Percentiles rank a stretch among this genome's conserved stretches.
Conservation (phyloP, 1,140 invertebrate genomes). For the Neodiprion pinetum region DNA sequence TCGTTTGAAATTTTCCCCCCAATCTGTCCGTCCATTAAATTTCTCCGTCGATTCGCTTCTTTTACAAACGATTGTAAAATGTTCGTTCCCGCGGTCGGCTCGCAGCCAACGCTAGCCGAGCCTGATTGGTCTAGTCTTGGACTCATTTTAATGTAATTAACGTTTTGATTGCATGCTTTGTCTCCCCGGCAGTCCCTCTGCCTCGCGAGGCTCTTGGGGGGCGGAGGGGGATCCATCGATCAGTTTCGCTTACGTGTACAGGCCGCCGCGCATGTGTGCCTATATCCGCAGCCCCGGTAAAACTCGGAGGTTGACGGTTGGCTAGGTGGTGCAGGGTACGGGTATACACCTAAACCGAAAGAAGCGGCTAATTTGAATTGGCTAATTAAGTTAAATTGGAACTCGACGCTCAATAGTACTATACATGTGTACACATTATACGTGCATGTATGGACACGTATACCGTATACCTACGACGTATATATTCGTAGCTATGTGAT, state of each 20-base stretch:
- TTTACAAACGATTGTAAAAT: background rate
- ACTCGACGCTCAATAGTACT: background rate
- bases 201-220: constrained; percentile 19
- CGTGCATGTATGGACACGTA: too few species aligned
- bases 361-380: constrained; percentile 46
- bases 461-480: background rate
- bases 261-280: background rate
- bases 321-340: background rate
- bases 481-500: background rate
- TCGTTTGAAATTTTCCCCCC: too few species aligned
- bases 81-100: constrained; percentile 15
- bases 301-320: background rate
- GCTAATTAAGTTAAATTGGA: constrained; percentile 47
- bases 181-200: constrained; percentile 49
- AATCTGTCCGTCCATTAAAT: too few species aligned
- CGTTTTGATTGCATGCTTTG: constrained; percentile 63
- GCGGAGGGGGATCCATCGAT: constrained; percentile 45
- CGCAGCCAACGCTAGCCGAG: constrained; percentile 40
- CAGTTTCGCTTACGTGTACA: constrained; percentile 35
- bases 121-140: constrained; percentile 57
- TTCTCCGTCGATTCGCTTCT: too few species aligned
- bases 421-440: too few species aligned
- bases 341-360: constrained; percentile 24
- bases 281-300: background rate
- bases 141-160: constrained; percentile 64